phyloP scores from a whole-genome alignment of 2,797 vertebrate genomes.

The Catamblyrhynchus diadema region DNA sequence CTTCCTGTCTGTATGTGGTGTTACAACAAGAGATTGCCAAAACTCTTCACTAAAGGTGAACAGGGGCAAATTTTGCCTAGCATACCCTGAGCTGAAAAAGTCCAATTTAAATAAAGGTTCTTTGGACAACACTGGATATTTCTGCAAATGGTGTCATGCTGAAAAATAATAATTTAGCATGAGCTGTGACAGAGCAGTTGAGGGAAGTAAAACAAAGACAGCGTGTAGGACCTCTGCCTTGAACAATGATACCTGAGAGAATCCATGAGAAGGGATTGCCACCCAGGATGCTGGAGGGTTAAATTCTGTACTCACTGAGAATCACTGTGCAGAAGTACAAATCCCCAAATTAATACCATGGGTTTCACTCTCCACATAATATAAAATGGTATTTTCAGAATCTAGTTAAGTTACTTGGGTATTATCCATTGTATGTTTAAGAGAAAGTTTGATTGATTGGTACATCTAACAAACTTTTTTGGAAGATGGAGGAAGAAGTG shows the following conservation, averaged over 20 bases:
- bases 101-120: not conserved
- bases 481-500: not conserved
- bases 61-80: not conserved
- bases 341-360: not conserved
- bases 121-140: not conserved
- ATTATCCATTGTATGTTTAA: not conserved
- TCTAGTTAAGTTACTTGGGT: not conserved
- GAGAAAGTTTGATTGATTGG: not conserved
- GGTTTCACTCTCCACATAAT: not conserved
- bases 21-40: not conserved
- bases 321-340: not conserved
- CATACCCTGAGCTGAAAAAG: not conserved
- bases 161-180: not conserved
- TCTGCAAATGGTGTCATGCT: not conserved
- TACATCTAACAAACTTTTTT: not conserved
- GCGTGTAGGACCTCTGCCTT: not conserved
- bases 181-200: not conserved
- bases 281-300: not conserved
- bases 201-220: not conserved
- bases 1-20: not conserved
- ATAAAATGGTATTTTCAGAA: not conserved
- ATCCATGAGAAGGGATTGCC: not conserved
- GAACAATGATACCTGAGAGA: not conserved
- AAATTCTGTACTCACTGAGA: not conserved
- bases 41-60: not conserved